Percentiles rank a stretch among this genome's conserved stretches.
These are phyloP conservation scores for Nomada ruficornis DNA, from an alignment of 2,888 invertebrate species.

Conservation along the genomic window DNA sequence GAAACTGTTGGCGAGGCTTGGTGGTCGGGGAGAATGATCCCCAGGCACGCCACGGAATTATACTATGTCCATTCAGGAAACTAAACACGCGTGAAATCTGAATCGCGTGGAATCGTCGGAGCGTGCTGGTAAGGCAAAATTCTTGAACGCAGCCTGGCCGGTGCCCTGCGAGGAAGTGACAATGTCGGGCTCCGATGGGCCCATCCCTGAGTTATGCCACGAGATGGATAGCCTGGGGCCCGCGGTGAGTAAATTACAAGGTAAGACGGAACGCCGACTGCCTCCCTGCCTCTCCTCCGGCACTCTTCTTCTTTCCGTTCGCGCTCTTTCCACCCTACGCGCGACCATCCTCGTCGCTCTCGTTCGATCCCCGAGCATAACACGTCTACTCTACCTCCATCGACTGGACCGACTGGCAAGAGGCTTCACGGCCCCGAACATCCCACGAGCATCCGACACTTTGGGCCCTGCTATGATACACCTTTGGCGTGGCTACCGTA, in stretches of 20 bases:
- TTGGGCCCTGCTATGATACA: constrained; percentile 75
- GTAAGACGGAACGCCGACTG: constrained; percentile 81
- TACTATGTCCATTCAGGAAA: neutral
- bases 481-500: constrained; percentile 77
- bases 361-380: constrained; percentile 37
- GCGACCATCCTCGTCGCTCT: constrained; percentile 29
- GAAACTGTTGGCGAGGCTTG: neutral
- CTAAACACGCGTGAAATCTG: constrained; percentile 9
- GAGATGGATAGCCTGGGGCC: constrained; percentile 81
- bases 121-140: constrained; percentile 31
- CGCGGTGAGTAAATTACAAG: constrained; percentile 84
- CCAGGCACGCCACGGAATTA: neutral
- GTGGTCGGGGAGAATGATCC: neutral
- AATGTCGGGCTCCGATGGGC: constrained; percentile 74
- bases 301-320: constrained; percentile 53
- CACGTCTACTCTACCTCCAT: constrained; percentile 48
- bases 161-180: constrained; percentile 71
- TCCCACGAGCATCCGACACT: constrained; percentile 76
- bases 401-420: constrained; percentile 52
- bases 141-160: constrained; percentile 14
- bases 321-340: constrained; percentile 56
- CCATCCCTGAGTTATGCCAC: constrained; percentile 81
- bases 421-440: constrained; percentile 67
- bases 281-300: constrained; percentile 64
- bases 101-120: neutral